phyloP scores from a whole-genome alignment of 2,888 invertebrate genomes.

The Pollenia griseotomentosa region DNA sequence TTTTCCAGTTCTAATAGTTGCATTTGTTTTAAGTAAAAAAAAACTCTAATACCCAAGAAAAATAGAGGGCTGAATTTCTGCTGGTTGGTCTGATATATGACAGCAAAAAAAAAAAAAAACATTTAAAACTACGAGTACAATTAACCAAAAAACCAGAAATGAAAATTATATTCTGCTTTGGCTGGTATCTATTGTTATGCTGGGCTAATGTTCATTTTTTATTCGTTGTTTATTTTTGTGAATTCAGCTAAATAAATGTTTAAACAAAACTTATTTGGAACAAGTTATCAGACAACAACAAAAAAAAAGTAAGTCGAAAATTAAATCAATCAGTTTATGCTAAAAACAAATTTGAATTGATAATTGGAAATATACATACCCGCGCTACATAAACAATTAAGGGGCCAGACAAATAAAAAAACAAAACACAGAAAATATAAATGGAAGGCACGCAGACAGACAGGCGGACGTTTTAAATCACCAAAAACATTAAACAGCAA shows the following conservation, averaged over 20 bases:
- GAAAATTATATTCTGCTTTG: background rate
- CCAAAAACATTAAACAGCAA: too few relatives aligned
- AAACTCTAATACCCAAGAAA: constrained; percentile 6
- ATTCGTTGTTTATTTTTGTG: constrained; percentile 7
- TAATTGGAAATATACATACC: constrained; percentile 26
- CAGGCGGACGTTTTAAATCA: background rate
- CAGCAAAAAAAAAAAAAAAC: background rate
- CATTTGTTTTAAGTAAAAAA: background rate
- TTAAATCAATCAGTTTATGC: constrained; percentile 26
- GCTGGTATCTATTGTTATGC: background rate
- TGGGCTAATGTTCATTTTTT: constrained; percentile 13
- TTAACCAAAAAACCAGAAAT: background rate
- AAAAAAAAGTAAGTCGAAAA: background rate
- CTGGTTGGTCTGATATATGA: background rate
- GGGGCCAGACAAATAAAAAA: background rate
- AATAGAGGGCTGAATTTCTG: background rate
- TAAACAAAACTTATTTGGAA: constrained; percentile 21
- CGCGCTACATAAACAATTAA: constrained; percentile 12
- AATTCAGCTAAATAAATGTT: constrained; percentile 1
- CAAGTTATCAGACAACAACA: background rate
- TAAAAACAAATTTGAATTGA: constrained; percentile 56
- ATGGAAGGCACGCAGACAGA: background rate
- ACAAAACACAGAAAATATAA: background rate
- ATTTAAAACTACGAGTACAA: background rate
- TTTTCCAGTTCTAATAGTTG: background rate